Evolutionary conservation across 2,797 vertebrate genomes (phyloP).

Genomic region (Labeo calbasu): DNA sequence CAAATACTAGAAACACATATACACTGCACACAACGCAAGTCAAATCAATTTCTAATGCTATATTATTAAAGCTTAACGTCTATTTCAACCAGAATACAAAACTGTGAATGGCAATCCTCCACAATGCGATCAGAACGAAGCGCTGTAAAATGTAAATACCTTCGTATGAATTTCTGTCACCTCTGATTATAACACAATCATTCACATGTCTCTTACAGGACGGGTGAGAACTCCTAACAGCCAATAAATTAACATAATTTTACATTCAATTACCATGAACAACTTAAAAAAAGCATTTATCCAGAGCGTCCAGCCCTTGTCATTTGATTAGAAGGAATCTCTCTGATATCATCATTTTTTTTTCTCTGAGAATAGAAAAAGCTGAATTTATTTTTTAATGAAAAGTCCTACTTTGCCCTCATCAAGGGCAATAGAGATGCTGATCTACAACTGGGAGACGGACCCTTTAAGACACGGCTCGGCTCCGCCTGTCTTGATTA

Average conservation of each 20-base stretch:
- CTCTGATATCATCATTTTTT: background rate
- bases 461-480: slow-evolving; percentile 23
- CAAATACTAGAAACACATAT: no score
- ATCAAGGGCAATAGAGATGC: background rate
- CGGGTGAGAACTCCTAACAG: slow-evolving; percentile 55
- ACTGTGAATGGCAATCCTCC: background rate
- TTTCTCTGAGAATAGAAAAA: background rate
- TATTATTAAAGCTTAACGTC: background rate
- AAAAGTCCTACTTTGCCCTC: slow-evolving; percentile 21
- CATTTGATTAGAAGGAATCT: background rate
- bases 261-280: slow-evolving; percentile 62
- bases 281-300: slow-evolving; percentile 45
- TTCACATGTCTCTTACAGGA: slow-evolving; percentile 37
- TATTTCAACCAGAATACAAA: background rate
- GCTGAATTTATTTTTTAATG: slow-evolving; percentile 15
- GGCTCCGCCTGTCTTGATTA: slow-evolving; percentile 66
- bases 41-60: background rate
- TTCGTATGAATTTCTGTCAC: slow-evolving; percentile 7
- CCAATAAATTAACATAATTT: slow-evolving; percentile 70
- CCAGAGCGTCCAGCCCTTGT: background rate
- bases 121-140: slow-evolving; percentile 2
- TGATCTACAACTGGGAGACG: background rate
- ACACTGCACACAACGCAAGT: background rate
- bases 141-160: background rate
- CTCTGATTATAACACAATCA: slow-evolving; percentile 44